phyloP scores from a whole-genome alignment of 1,140 invertebrate species.

The Drosophila mojavensis region DNA sequence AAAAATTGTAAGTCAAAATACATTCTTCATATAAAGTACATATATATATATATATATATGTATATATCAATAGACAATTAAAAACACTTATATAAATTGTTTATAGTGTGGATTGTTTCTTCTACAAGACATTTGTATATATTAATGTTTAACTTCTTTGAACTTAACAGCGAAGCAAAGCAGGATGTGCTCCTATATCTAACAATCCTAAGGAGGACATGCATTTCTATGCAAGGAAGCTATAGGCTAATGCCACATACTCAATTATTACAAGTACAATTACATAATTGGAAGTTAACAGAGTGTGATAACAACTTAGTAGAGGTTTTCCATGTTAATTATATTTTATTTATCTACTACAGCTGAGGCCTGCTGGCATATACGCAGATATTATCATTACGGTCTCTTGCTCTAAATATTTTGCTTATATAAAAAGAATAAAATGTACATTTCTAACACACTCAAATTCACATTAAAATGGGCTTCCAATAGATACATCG shows the following conservation, averaged over 20 bases:
- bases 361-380: too few relatives aligned
- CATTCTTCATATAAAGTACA: neutral
- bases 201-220: constrained; percentile 5
- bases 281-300: neutral
- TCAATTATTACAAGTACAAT: neutral
- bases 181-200: neutral
- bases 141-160: constrained; percentile 3
- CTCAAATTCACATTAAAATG: constrained; percentile 29
- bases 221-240: neutral
- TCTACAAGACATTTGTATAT: neutral
- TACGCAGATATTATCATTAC: too few relatives aligned
- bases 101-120: constrained; percentile 9
- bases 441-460: constrained; percentile 3
- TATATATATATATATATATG: neutral
- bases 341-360: too few relatives aligned
- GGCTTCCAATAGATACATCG: neutral
- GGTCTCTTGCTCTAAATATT: too few relatives aligned
- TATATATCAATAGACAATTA: constrained; percentile 23
- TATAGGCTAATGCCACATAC: neutral
- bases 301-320: too few relatives aligned
- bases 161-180: constrained; percentile 30
- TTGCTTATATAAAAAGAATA: neutral
- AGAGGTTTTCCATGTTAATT: too few relatives aligned
- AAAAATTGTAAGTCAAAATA: constrained; percentile 4
- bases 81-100: constrained; percentile 16